A percentile compares a stretch with the other conserved stretches of the same genome.
phyloP scores from a whole-genome alignment of 2,113 vertebrate genomes.

The Gavialis gangeticus region DNA sequence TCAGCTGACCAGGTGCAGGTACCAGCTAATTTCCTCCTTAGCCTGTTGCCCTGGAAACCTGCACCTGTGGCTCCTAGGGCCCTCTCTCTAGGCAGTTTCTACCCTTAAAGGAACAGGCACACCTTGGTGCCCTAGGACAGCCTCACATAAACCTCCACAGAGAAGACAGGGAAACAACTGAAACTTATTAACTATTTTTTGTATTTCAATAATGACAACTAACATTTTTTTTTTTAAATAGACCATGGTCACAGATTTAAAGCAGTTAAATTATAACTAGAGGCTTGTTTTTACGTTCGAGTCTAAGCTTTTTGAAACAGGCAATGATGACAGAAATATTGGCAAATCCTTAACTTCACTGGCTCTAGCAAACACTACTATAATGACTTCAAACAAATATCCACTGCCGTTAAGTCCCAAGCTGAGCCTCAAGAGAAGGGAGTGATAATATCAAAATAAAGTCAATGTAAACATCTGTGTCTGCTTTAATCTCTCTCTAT shows the following conservation, averaged over 20 bases:
- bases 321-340: neutral
- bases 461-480: neutral
- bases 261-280: accelerated
- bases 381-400: neutral
- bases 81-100: too few species aligned
- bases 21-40: too few species aligned
- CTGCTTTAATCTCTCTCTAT: neutral
- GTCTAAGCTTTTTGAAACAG: accelerated
- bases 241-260: neutral
- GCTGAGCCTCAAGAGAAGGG: neutral
- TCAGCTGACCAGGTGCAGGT: too few species aligned
- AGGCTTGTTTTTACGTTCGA: neutral
- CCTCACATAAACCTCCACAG: neutral
- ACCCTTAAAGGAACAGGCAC: too few species aligned
- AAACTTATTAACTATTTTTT: neutral
- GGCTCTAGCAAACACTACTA: accelerated
- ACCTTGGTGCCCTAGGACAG: neutral
- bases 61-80: too few species aligned
- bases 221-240: neutral
- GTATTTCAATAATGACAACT: neutral
- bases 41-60: too few species aligned
- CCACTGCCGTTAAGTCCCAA: neutral
- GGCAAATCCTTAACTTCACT: neutral
- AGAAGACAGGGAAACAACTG: neutral
- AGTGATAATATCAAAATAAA: neutral